These are phyloP conservation scores for Linyphia triangularis DNA, from an alignment of 2,888 invertebrate species.

Conservation along the genomic window DNA sequence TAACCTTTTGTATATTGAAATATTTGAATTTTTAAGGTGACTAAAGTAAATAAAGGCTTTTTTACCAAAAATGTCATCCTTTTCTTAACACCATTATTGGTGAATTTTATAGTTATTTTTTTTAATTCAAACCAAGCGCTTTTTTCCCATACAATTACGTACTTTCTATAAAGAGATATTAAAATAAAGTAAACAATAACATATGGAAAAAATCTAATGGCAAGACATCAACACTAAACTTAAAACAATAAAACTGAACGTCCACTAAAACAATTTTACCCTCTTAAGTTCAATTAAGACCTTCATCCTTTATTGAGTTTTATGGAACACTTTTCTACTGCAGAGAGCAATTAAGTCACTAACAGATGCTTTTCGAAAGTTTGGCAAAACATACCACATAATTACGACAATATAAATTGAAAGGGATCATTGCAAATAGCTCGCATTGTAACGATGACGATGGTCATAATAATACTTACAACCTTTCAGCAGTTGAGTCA, in stretches of 20 bases:
- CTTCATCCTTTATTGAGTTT: slow-evolving; percentile 2
- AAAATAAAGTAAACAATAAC: neutral
- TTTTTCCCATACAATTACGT: neutral
- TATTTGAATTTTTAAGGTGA: too few relatives aligned
- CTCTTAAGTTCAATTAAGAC: slow-evolving; percentile 19
- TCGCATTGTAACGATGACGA: slow-evolving; percentile 7
- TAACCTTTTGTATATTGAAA: too few relatives aligned
- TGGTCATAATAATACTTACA: slow-evolving; percentile 30
- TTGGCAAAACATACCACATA: slow-evolving; percentile 46
- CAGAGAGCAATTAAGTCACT: slow-evolving; percentile 39
- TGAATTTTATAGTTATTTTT: too few relatives aligned
- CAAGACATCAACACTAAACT: neutral
- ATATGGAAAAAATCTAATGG: neutral
- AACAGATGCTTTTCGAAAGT: slow-evolving; percentile 23
- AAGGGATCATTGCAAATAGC: slow-evolving; percentile 6
- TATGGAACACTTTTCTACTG: neutral
- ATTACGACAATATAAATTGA: slow-evolving; percentile 52
- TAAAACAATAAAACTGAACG: slow-evolving; percentile 1
- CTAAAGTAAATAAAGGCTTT: too few relatives aligned
- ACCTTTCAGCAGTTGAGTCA: neutral
- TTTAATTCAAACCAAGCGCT: too few relatives aligned
- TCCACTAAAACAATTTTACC: neutral
- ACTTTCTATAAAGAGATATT: neutral
- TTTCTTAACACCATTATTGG: too few relatives aligned
- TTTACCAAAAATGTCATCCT: too few relatives aligned